A percentile compares a stretch with the other conserved stretches of the same genome.
Conservation (phyloP, 2,888 invertebrate species). For the Rotaria sp. region DNA sequence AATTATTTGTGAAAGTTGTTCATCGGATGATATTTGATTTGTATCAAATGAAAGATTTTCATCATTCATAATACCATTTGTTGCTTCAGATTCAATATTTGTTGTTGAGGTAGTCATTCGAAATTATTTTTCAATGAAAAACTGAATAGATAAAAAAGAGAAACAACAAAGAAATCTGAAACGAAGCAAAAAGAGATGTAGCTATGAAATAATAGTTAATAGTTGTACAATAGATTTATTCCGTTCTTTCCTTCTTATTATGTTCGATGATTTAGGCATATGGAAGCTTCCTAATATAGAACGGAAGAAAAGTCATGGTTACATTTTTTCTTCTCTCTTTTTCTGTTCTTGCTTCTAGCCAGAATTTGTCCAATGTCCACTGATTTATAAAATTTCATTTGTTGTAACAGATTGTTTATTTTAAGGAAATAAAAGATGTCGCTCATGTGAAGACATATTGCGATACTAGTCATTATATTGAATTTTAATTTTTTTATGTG, state of each 20-base stretch:
- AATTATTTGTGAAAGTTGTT: background rate
- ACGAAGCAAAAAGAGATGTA: too few species aligned
- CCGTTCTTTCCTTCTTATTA: too few species aligned
- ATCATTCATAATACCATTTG: background rate
- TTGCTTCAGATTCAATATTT: too few species aligned
- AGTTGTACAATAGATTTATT: too few species aligned
- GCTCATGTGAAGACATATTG: background rate
- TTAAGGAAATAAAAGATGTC: background rate
- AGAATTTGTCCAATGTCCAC: background rate
- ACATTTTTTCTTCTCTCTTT: background rate
- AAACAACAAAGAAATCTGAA: too few species aligned
- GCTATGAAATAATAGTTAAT: too few species aligned
- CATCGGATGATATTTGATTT: background rate
- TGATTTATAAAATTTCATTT: background rate
- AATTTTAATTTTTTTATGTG: background rate
- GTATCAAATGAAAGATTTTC: background rate
- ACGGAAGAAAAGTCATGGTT: conserved; percentile 24
- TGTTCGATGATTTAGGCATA: background rate
- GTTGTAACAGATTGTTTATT: background rate
- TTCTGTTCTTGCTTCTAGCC: background rate
- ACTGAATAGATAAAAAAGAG: too few species aligned
- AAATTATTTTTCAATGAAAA: too few species aligned
- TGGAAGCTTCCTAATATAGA: background rate
- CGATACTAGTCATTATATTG: too few species aligned
- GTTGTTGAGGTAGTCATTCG: too few species aligned